Conservation (phyloP, 2,113 vertebrate genomes). For the Gallinago media region DNA sequence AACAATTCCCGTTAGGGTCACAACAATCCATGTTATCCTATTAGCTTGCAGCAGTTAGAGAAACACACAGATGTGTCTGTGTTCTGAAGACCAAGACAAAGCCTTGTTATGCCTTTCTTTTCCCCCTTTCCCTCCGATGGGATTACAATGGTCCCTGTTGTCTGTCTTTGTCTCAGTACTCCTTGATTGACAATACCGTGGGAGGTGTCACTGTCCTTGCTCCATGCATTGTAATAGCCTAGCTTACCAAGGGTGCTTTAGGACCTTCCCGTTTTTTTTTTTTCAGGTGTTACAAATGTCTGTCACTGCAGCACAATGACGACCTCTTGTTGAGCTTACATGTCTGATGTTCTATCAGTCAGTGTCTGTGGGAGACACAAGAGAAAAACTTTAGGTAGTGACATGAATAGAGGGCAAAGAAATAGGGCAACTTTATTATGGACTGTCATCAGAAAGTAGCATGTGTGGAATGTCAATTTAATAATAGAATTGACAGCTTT, state of each 20-base stretch:
- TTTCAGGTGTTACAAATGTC: constrained; percentile 73
- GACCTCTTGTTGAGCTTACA: constrained; percentile 63
- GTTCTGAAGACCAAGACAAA: constrained; percentile 73
- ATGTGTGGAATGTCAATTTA: constrained; percentile 92
- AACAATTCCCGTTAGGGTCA: constrained; percentile 61
- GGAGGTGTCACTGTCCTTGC: constrained; percentile 83
- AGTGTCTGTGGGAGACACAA: constrained; percentile 60
- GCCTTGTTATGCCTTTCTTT: constrained; percentile 73
- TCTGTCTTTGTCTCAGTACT: constrained; percentile 62
- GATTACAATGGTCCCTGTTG: constrained; percentile 78
- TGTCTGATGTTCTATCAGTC: constrained; percentile 66
- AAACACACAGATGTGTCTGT: constrained; percentile 64
- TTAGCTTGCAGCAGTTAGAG: constrained; percentile 74
- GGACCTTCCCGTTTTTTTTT: neutral
- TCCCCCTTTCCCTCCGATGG: constrained; percentile 54
- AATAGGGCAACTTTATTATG: constrained; percentile 79
- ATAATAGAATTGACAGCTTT: constrained; percentile 92
- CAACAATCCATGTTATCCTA: constrained; percentile 66
- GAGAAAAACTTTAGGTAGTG: constrained; percentile 66
- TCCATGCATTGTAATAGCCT: constrained; percentile 68
- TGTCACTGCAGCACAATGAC: constrained; percentile 71
- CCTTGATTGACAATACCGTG: constrained; percentile 88
- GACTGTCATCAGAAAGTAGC: constrained; percentile 78
- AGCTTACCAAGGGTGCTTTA: constrained; percentile 33
- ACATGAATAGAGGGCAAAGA: constrained; percentile 60